Evolutionary conservation across 2,888 invertebrate species (phyloP), one percentile per base, ranked within the genome.

Genomic region (Drosophila diplacantha): DNA sequence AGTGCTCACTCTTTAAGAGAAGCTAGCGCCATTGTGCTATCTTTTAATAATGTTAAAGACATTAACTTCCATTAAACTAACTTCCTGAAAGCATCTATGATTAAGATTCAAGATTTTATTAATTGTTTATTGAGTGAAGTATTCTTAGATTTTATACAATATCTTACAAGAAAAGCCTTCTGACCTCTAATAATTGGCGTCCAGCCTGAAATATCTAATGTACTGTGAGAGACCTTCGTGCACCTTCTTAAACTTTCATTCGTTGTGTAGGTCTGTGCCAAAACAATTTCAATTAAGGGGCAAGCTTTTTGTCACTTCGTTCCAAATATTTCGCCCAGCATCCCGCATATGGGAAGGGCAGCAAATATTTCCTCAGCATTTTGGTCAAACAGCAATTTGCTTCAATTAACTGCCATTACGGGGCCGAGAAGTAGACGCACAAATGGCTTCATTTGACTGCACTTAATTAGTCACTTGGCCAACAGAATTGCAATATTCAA

Each of bases 371-470:
- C 29, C 59, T 57, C 46, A 51, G 60, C 64, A 67, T 64, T 65
- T 65, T 55, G 49, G 57, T 44, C 64, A 68, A 67, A 64, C 44
- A 68, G 64, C 63, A 66, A 75, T 76, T 76, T 73, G 53, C 66
- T 54, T 73, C 75, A 79, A 78, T 83, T 83, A 75, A 74, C 59
- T 65, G 67, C 72, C 76, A 76, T 73, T 71, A 73, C 64, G 11
- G 38, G 39, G n/a, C 18, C 41, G 12, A 49, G 41, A 39, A 50
- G 34, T 41, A 34, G 52, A 43, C 46, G 26, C 22, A 35, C 50
- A 8, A 35, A 29, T 14, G 54, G 12, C 22, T 49, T 52, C 61
- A 60, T 60, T 60, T 68, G 73, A 34, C 55, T 74, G 72, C 70
- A 69, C 72, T 74, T 72, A 81, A 83, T 80, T 82, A 72, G 74